phyloP scores from a whole-genome alignment of 2,797 vertebrate genomes.

The Sebastes paucispinis region DNA sequence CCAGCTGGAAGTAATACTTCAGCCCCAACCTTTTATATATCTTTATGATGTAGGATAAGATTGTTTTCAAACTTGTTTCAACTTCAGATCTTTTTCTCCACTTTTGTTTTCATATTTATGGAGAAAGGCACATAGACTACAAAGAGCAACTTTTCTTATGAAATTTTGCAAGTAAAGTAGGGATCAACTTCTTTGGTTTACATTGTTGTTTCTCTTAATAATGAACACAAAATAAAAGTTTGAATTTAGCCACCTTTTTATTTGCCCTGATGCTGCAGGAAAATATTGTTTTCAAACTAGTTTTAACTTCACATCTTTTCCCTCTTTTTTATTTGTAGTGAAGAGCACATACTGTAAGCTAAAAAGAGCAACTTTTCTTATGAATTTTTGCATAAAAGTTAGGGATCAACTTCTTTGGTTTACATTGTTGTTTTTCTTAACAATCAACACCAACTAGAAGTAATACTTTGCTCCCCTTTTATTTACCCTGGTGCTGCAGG shows the following conservation, averaged over 20 bases:
- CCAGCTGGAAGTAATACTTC: too few relatives aligned
- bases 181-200: too few relatives aligned
- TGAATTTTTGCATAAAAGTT: background rate
- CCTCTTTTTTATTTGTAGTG: background rate
- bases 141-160: too few relatives aligned
- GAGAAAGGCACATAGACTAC: too few relatives aligned
- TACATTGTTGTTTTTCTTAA: background rate
- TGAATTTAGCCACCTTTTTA: background rate
- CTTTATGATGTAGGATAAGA: background rate
- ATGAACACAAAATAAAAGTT: background rate
- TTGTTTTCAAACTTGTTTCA: background rate
- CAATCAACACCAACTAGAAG: too few relatives aligned
- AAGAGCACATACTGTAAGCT: background rate
- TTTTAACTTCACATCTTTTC: background rate
- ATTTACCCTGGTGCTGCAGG: too few relatives aligned
- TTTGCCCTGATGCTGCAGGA: background rate
- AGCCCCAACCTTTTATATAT: background rate
- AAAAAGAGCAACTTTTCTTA: background rate
- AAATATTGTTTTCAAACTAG: background rate
- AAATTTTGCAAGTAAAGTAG: background rate
- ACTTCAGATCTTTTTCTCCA: too few relatives aligned
- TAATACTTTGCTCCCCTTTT: too few relatives aligned
- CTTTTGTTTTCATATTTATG: too few relatives aligned
- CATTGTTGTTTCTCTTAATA: background rate
- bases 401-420: background rate